These are phyloP conservation scores for Sciurus niger DNA, from an alignment of 2,113 vertebrate species.

Conservation along the genomic window DNA sequence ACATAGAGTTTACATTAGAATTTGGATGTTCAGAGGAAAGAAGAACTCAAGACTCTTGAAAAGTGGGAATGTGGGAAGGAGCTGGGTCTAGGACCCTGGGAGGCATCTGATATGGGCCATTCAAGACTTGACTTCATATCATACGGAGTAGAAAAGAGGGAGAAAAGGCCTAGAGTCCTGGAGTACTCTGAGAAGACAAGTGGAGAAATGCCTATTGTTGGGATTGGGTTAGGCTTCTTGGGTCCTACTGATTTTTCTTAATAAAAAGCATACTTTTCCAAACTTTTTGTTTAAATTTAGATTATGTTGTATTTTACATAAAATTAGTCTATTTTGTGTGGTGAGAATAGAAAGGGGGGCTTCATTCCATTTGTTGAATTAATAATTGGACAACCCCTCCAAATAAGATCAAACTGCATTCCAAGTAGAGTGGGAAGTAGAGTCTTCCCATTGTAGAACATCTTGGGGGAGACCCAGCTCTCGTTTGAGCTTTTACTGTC, in stretches of 20 bases:
- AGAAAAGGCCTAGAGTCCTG: background rate
- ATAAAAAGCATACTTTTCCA: background rate
- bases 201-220: background rate
- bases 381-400: background rate
- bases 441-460: background rate
- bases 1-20: background rate
- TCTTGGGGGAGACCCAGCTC: background rate
- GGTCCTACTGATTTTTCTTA: background rate
- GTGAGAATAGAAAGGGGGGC: background rate
- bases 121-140: background rate
- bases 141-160: background rate
- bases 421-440: background rate
- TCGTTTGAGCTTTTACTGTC: background rate
- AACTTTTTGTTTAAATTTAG: background rate
- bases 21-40: background rate
- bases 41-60: background rate
- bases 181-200: background rate
- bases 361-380: background rate
- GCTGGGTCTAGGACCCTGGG: background rate
- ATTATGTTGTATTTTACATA: background rate
- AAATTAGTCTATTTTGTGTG: background rate
- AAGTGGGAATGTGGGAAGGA: background rate
- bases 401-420: background rate
- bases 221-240: background rate
- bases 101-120: background rate